phyloP scores from a whole-genome alignment of 2,113 vertebrate genomes.

The Urocynchramus pylzowi region DNA sequence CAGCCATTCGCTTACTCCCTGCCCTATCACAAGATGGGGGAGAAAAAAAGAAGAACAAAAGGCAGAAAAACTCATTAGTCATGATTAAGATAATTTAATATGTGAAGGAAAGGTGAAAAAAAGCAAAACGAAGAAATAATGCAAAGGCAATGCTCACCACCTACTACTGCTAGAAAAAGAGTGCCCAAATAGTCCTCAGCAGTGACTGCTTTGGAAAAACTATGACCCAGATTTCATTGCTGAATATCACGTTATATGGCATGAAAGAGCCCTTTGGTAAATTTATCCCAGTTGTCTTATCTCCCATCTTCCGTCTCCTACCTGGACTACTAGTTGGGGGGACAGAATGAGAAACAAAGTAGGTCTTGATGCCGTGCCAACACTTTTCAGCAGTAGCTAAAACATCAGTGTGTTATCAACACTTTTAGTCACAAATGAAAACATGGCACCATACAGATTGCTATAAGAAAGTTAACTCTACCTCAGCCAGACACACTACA shows the following conservation, averaged over 20 bases:
- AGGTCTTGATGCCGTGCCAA: background rate
- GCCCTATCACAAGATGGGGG: fast-evolving
- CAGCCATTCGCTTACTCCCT: background rate
- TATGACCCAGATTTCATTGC: background rate
- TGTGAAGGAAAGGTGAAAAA: fast-evolving
- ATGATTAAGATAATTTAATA: background rate
- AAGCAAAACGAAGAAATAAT: background rate
- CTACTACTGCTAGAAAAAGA: background rate
- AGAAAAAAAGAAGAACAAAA: background rate
- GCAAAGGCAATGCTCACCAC: fast-evolving
- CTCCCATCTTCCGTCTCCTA: background rate
- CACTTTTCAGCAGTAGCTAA: background rate
- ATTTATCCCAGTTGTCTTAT: background rate
- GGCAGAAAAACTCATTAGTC: background rate
- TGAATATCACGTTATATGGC: background rate
- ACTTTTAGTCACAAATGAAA: background rate
- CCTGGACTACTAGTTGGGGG: background rate
- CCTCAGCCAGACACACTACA: background rate
- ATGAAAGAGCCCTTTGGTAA: background rate
- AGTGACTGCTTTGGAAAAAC: background rate
- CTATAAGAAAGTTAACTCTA: background rate
- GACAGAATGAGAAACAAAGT: background rate
- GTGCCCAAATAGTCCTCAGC: background rate
- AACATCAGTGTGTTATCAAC: background rate
- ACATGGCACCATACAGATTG: background rate